Base-by-base conservation (phyloP, 2,113 vertebrate genomes). In the Mustela lutreola region DNA sequence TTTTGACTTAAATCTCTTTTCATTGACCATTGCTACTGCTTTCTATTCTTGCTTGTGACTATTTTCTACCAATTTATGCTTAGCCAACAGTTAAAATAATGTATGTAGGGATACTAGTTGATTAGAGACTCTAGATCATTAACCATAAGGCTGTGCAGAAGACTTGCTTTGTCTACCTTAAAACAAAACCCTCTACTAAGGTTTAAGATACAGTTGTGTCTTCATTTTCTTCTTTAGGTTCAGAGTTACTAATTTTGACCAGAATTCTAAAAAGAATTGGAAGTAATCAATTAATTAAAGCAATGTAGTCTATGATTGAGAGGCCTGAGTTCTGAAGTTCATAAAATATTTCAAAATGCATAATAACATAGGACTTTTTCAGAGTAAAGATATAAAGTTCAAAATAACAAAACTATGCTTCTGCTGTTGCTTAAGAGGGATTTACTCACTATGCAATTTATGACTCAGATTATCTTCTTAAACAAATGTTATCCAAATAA, bases 401-500 rank as follows among this genome's bases (percentile, higher is more conserved):
- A 92, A 89, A 95, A 93, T 26, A 85, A 48, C 48, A 84, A 76
- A 97, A 93, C 33, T 63, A 78, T 53, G 75, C 36, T 78, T 94
- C 56, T 92, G 14, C 63, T 93, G 18, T 95, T 88, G n/a, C 70
- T 73, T 84, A 76, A 50, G 26, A 79, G 56, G 50, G 78, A 80
- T 95, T 85, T 67, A 76, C 18, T 5, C 33, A 22, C 53, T 78
- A 71, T 70, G 26, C 88, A 95, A 88, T 96, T 97, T 96, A 89
- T 81, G 81, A 95, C 63, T 91, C 53, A 56, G 73, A 89, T 90
- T 96, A 89, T 91, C 26, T 92, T 85, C 78, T 97, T 85, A 62
- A 93, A 81, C 86, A 94, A 62, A 36, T 70, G 73, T 78, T 89
- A 80, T 36, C 71, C 56, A 94, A 62, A 93, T 39, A 95, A 89